Evolutionary conservation across 1,140 invertebrate species (phyloP).

Genomic region (Zaprionus davidi): DNA sequence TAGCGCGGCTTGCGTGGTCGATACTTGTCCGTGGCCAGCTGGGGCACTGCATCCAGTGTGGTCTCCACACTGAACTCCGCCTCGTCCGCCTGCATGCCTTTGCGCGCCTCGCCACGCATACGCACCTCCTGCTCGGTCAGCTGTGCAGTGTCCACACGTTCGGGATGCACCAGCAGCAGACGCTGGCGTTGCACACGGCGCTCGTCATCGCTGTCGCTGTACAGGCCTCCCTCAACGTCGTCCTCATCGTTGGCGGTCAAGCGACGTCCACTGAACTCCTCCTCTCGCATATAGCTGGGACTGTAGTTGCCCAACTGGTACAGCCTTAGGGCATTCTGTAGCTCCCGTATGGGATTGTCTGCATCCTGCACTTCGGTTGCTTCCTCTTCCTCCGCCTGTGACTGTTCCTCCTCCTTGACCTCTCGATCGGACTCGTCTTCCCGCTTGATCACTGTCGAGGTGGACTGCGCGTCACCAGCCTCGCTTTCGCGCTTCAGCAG

Average conservation of each 20-base stretch:
- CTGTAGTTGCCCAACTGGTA: slow-evolving; percentile 94
- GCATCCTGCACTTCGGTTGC: neutral
- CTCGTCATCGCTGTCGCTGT: slow-evolving; percentile 64
- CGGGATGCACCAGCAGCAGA: slow-evolving; percentile 54
- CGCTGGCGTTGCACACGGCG: slow-evolving; percentile 58
- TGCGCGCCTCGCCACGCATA: slow-evolving; percentile 91
- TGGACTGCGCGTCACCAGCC: slow-evolving; percentile 44
- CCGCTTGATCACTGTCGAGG: slow-evolving; percentile 34
- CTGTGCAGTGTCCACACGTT: slow-evolving; percentile 39
- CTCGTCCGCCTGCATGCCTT: slow-evolving; percentile 95
- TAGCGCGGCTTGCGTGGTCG: slow-evolving; percentile 98
- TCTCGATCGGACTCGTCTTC: slow-evolving; percentile 16
- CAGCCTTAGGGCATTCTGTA: slow-evolving; percentile 86
- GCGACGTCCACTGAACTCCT: slow-evolving; percentile 55
- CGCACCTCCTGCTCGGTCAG: slow-evolving; percentile 86
- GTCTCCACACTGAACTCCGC: slow-evolving; percentile 97
- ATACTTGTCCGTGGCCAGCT: slow-evolving; percentile 99
- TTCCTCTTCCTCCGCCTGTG: slow-evolving; percentile 16
- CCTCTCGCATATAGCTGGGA: slow-evolving; percentile 88
- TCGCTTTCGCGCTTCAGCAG: slow-evolving; percentile 91
- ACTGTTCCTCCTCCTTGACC: slow-evolving; percentile 44
- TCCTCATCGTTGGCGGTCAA: slow-evolving; percentile 64
- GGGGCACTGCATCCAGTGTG: slow-evolving; percentile 92
- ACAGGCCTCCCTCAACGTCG: slow-evolving; percentile 90
- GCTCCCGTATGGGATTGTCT: slow-evolving; percentile 86